A percentile compares a stretch with the other conserved stretches of the same genome.
Evolutionary conservation across 2,888 invertebrate species (phyloP).

Genomic region (Podotricha telesiphe): DNA sequence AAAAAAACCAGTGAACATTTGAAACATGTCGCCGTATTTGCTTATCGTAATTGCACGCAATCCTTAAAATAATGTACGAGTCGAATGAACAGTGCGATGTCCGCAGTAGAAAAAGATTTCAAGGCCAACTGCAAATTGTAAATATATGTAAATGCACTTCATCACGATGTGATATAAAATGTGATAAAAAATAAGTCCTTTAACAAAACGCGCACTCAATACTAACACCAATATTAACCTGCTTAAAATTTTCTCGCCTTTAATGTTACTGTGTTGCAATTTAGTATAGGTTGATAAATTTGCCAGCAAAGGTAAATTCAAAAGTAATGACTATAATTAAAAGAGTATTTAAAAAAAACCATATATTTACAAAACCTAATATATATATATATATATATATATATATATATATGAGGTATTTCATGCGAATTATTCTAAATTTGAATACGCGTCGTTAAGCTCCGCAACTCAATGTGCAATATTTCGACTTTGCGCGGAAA

Average conservation of each 20-base stretch:
- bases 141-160: slow-evolving; percentile 39
- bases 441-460: too few species aligned
- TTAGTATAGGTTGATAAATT: background rate
- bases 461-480: too few species aligned
- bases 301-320: too few species aligned
- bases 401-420: too few species aligned
- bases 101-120: slow-evolving; percentile 52
- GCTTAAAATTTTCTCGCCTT: slow-evolving; percentile 12
- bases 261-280: slow-evolving; percentile 1
- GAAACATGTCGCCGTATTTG: slow-evolving; percentile 36
- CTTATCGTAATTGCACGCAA: slow-evolving; percentile 47
- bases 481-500: too few species aligned
- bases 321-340: too few species aligned
- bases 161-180: slow-evolving; percentile 31
- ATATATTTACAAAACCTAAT: too few species aligned
- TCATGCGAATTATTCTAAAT: too few species aligned
- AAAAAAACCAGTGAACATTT: slow-evolving; percentile 27
- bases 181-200: slow-evolving; percentile 34
- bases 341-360: too few species aligned
- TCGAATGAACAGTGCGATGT: slow-evolving; percentile 45
- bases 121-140: slow-evolving; percentile 52
- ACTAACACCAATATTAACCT: slow-evolving; percentile 32
- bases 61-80: slow-evolving; percentile 35
- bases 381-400: too few species aligned
- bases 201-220: slow-evolving; percentile 37